phyloP scores from a whole-genome alignment of 2,888 invertebrate species.

The Tanaodytes sp. region DNA sequence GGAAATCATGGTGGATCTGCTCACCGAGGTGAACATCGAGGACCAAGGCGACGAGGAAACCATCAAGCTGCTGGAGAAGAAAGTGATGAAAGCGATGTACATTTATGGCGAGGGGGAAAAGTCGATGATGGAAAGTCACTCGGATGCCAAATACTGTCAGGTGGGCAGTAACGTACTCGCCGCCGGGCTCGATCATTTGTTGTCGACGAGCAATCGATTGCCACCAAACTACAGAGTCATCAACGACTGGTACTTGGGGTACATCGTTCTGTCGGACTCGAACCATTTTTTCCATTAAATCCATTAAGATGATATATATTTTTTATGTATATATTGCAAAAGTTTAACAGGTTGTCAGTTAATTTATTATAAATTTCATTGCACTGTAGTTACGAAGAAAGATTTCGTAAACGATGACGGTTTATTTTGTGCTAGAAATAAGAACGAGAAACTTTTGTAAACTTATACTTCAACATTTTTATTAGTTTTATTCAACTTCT shows the following conservation, averaged over 20 bases:
- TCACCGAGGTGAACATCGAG: conserved; percentile 57
- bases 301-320: too few relatives aligned
- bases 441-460: neutral
- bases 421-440: too few relatives aligned
- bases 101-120: conserved; percentile 61
- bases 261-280: conserved; percentile 56
- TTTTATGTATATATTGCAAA: neutral
- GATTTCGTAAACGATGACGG: too few relatives aligned
- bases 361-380: neutral
- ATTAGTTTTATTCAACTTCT: conserved; percentile 37
- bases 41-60: conserved; percentile 7
- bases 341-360: too few relatives aligned
- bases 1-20: conserved; percentile 65
- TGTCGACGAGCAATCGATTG: conserved; percentile 63
- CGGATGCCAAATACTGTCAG: conserved; percentile 61
- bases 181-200: conserved; percentile 66
- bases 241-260: conserved; percentile 64
- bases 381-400: neutral
- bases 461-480: conserved; percentile 31
- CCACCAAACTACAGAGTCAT: conserved; percentile 64
- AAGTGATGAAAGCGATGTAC: conserved; percentile 67
- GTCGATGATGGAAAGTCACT: conserved; percentile 47
- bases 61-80: conserved; percentile 54
- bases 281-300: conserved; percentile 4
- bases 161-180: conserved; percentile 63